Base-by-base conservation (phyloP, 2,888 invertebrate genomes). In the Calliscelio sp. region DNA sequence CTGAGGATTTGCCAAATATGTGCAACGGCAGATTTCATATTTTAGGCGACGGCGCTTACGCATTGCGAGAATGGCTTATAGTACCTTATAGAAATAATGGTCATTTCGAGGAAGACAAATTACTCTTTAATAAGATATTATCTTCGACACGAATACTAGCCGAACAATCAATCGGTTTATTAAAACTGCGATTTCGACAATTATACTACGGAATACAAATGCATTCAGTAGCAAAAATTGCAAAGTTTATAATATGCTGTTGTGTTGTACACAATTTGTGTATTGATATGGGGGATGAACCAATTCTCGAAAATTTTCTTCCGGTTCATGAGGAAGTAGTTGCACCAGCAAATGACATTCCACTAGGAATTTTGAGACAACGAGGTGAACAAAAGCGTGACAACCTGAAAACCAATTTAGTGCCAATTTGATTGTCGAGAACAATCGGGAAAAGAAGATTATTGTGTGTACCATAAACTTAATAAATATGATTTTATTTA, bases 1-100 rank as follows among this genome's bases (percentile, higher is more conserved):
- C 59, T n/a, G 6, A 73, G 0, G 73, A 73, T 20, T 73, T 73
- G 35, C 59, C 61, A 28, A 1, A 4, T 0, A 49, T 49, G 35
- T 73, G 61, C 10, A 8, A 35, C 11, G 8, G 20, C 53, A 71
- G 8, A 10, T 90, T 85, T 61, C 90, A 90, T 81, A 49, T 90
- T 28, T 53, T 90, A 28, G 89, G 89, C 20, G 90, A 91, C 81
- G 63, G 71, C 20, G 90, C 89, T 10, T 90, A 91, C 74, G 85
- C 88, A 3, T 68, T 90, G 38, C 79, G 87, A 38, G 78, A 87
- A 57, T 86, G 79, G 79, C 73, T 86, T 11, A 10, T 87, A 53
- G 90, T 89, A 5, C 71, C 71, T 1, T 71, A 46, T 32, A 10
- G 11, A 14, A 46, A 41, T 14, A n/a, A 44, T 18, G 28, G 24